phyloP scores from a whole-genome alignment of 2,888 invertebrate genomes.

The Diloba caeruleocephala region DNA sequence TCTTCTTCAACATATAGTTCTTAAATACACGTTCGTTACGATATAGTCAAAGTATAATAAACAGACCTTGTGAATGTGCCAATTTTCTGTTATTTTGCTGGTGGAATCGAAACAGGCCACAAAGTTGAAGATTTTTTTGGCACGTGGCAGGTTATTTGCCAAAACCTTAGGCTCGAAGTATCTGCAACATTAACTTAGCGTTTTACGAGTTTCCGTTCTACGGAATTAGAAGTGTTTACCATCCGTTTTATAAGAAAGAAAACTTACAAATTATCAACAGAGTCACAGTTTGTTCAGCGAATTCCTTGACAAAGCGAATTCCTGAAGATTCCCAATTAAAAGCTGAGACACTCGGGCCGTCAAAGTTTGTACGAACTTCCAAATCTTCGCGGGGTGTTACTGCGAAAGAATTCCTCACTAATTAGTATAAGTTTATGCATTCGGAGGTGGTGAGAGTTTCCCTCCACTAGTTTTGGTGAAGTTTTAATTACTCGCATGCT shows the following conservation, averaged over 20 bases:
- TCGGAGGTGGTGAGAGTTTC: constrained; percentile 68
- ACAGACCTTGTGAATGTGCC: constrained; percentile 48
- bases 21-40: constrained; percentile 33
- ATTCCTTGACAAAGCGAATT: constrained; percentile 84
- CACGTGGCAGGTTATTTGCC: constrained; percentile 48
- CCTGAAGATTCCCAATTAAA: constrained; percentile 86
- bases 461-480: constrained; percentile 70
- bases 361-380: constrained; percentile 81
- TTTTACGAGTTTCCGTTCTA: constrained; percentile 46
- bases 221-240: constrained; percentile 54
- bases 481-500: constrained; percentile 81
- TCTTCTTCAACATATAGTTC: constrained; percentile 42
- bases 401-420: constrained; percentile 84
- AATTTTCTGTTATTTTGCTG: constrained; percentile 51
- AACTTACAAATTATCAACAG: constrained; percentile 66
- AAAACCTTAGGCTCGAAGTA: constrained; percentile 27
- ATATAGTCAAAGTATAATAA: constrained; percentile 41
- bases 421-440: constrained; percentile 88
- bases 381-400: constrained; percentile 79
- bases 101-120: constrained; percentile 35
- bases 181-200: constrained; percentile 39
- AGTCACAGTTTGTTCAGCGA: constrained; percentile 76
- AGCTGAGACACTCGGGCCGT: constrained; percentile 80
- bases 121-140: constrained; percentile 53
- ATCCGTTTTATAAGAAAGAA: constrained; percentile 38